Evolutionary conservation across 2,888 invertebrate genomes (phyloP), one percentile per base, ranked within the genome.

Genomic region (Ormia ochracea): DNA sequence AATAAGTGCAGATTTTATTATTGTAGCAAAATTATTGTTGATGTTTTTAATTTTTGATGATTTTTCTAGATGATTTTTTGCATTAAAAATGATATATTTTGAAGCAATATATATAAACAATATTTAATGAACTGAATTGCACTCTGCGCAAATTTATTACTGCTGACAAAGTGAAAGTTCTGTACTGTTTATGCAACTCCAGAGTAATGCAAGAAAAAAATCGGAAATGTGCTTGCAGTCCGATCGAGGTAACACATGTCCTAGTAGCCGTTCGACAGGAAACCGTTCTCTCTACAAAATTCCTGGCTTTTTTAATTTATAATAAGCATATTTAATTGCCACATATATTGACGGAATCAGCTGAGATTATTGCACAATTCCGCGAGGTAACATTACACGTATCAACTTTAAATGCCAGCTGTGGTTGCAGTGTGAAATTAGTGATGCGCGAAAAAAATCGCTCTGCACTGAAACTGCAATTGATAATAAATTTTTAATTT

Each of bases 1-100:
- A 69, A 63, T 69, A 69, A 63, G 61, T 61, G 52, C 48, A 63
- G 63, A 69, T 56, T 54, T 54, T 56, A 61, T 69, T 23, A 68
- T 23, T 58, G 38, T 14, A 17, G 41, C 50, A 58, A 54, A 23
- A 63, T 54, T 50, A 50, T 66, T 50, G 33, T 66, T 41, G 48
- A 50, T 43, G 21, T 10, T 10, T 31, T 58, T 56, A 23, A 28
- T 31, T 56, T 50, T 70, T 31, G 36, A 19, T 12, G 26, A 38
- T n/a, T 56, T n/a, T 41, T 45, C 38, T 21, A 2, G 43, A 36
- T 17, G 31, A 36, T 38, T 54, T 17, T 17, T 65, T 10, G 5
- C 10, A 21, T 41, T 10, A 9, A 54, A 72, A 54, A 63, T 12
- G 14, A 21, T 19, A 43, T 21, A 48, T 26, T n/a, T n/a, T 3